These are phyloP conservation scores for Clistopyga incitator DNA, from an alignment of 2,888 invertebrate genomes.

Conservation along the genomic window DNA sequence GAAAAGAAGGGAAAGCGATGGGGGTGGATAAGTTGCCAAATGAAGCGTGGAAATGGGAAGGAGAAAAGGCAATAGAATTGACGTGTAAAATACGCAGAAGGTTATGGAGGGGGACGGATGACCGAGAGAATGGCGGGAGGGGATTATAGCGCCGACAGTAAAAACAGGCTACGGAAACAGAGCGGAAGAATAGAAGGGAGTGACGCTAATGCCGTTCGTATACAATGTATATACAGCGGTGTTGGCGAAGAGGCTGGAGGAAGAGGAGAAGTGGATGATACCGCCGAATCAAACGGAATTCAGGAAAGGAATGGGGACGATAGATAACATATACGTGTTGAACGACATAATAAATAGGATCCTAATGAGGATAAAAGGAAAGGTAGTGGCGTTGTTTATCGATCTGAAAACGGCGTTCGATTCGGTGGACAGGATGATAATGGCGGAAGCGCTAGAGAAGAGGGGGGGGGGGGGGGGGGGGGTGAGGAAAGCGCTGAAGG, in stretches of 20 bases:
- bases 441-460: conserved; percentile 1
- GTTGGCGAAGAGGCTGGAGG: neutral
- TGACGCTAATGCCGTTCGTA: conserved; percentile 41
- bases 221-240: conserved; percentile 45
- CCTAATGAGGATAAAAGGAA: neutral
- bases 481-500: neutral
- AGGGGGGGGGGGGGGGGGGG: too few relatives aligned
- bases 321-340: conserved; percentile 15
- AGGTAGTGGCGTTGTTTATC: conserved; percentile 1
- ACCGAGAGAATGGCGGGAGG: conserved; percentile 39
- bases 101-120: conserved; percentile 36
- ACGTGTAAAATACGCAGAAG: conserved; percentile 19
- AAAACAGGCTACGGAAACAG: conserved; percentile 46
- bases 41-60: conserved; percentile 32
- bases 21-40: conserved; percentile 18
- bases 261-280: neutral
- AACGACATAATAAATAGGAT: conserved; percentile 9
- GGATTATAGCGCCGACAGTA: conserved; percentile 22
- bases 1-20: conserved; percentile 17
- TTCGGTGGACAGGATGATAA: conserved; percentile 22
- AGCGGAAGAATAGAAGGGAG: conserved; percentile 51
- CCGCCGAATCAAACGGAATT: conserved; percentile 22
- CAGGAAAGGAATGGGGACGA: conserved; percentile 24
- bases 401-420: conserved; percentile 30
- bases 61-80: neutral